A percentile compares a stretch with the other conserved stretches of the same genome.
These are phyloP conservation scores for Sarcophaga rosellei DNA, from an alignment of 2,888 invertebrate species.

Conservation along the genomic window DNA sequence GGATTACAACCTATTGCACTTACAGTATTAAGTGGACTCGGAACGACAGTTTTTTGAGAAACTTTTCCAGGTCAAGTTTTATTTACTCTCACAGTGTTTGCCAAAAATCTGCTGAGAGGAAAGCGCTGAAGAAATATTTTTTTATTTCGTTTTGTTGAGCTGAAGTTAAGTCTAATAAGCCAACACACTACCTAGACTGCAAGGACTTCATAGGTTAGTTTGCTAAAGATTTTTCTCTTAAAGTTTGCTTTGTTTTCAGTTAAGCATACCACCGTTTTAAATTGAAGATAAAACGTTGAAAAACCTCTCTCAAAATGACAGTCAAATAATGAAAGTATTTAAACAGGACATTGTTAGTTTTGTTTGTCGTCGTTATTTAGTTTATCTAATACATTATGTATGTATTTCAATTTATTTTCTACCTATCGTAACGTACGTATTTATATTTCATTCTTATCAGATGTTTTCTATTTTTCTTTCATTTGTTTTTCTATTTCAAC, in stretches of 20 bases:
- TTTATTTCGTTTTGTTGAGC: too few species aligned
- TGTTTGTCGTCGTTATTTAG: not conserved
- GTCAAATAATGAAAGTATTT: not conserved
- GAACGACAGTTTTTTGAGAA: too few species aligned
- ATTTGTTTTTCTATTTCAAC: not conserved
- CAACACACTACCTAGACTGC: too few species aligned
- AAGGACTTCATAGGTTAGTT: too few species aligned
- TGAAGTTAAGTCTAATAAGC: too few species aligned
- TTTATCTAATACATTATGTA: slow-evolving; percentile 38
- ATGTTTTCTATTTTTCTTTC: not conserved
- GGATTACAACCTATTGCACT: too few species aligned
- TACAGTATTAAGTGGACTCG: too few species aligned
- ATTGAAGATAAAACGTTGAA: not conserved
- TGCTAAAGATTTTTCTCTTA: not conserved
- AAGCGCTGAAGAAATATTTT: too few species aligned
- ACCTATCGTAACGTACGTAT: not conserved
- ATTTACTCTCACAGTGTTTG: too few species aligned
- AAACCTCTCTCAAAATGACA: not conserved
- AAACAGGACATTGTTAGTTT: slow-evolving; percentile 16
- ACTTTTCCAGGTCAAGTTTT: too few species aligned
- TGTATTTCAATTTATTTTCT: slow-evolving; percentile 35
- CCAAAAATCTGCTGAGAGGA: too few species aligned
- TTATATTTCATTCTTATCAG: slow-evolving; percentile 32
- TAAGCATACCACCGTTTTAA: not conserved
- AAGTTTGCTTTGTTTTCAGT: too few species aligned